Evolutionary conservation across 2,888 invertebrate species (phyloP), one percentile per base, ranked within the genome.

Genomic region (Rhagium mordax): DNA sequence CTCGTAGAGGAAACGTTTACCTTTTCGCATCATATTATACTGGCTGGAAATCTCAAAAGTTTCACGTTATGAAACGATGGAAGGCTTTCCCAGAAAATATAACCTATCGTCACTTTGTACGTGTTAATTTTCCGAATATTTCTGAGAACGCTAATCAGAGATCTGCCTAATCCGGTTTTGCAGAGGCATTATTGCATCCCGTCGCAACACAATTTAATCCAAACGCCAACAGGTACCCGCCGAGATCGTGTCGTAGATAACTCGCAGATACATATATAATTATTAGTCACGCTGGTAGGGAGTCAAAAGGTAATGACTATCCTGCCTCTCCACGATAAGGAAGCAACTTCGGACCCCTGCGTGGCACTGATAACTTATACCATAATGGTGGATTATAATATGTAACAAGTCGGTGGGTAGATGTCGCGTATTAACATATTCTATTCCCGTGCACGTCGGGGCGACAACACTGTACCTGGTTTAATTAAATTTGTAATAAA

Each of bases 401-500:
- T 33, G 33, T 33, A 16, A 24, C 15, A 33, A 59, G 59, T 59
- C 8, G 16, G 27, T 59, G 33, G 59, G 59, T 59, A 59, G 29
- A 29, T 59, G 29, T 59, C 0, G 15, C 29, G n/a, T 33, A 59
- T 59, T 55, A 55, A 55, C 55, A 55, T 55, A 55, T 55, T 55
- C 24, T 55, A 10, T 24, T 24, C 55, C 10, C 24, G 24, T 15
- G 27, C 18, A 24, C 24, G n/a, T 27, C 5, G 5, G 1, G 21
- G 8, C n/a, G 55, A 55, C 55, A 55, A n/a, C n/a, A 2, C 27
- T 15, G 55, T 24, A 55, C 24, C 55, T 55, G 21, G 55, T 55
- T 55, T 55, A 55, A 55, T 55, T 55, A 55, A 55, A 55, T 55
- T 55, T 24, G 55, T 24, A 27, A 5, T 55, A 55, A 55, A 55